Conservation (phyloP, 1,140 invertebrate species). For the Acarapis woodi region DNA sequence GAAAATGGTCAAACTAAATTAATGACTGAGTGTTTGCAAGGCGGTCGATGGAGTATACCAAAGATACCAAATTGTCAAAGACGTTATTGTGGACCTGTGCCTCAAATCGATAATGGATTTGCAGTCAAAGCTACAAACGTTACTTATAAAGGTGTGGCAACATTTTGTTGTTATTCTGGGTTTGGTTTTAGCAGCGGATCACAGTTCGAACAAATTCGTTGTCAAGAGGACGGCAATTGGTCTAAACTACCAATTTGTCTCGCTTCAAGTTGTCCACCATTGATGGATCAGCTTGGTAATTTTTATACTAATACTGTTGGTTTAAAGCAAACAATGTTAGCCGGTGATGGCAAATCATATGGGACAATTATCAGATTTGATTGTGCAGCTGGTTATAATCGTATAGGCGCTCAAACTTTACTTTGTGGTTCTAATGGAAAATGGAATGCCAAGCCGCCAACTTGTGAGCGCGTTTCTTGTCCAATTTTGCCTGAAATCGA, state of each 20-base stretch:
- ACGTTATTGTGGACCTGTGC: conserved; percentile 84
- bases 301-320: no score
- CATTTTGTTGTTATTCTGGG: conserved; percentile 84
- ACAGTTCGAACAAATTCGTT: conserved; percentile 62
- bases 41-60: conserved; percentile 68
- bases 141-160: conserved; percentile 64
- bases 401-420: conserved; percentile 57
- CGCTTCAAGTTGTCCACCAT: conserved; percentile 66
- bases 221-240: conserved; percentile 58
- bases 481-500: conserved; percentile 36
- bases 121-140: conserved; percentile 81
- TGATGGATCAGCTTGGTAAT: no score
- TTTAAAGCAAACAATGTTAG: conserved; percentile 57
- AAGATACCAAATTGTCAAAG: conserved; percentile 88
- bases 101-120: conserved; percentile 88
- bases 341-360: conserved; percentile 56
- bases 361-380: conserved; percentile 80
- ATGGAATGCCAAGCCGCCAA: conserved; percentile 71
- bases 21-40: conserved; percentile 49
- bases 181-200: conserved; percentile 66
- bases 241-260: conserved; percentile 63
- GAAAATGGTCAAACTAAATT: conserved; percentile 42
- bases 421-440: conserved; percentile 85
- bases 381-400: conserved; percentile 68
- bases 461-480: conserved; percentile 52